Conservation (phyloP, 37 sponge, comb jelly and placozoan species). For the Spongilla lacustris region DNA sequence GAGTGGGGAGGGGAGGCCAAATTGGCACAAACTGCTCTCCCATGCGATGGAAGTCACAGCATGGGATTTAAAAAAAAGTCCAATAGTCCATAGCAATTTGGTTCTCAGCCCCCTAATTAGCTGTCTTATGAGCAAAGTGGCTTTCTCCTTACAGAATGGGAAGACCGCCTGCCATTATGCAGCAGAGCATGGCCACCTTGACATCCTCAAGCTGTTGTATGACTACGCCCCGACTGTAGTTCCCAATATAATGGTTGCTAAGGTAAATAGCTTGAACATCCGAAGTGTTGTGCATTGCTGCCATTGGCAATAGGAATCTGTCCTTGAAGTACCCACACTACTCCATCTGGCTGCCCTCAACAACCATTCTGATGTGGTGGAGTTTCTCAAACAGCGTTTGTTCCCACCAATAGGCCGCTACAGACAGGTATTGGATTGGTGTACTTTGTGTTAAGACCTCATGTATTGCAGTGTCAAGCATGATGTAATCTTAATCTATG, state of each 20-base stretch:
- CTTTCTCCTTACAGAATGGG: slow-evolving; percentile 58
- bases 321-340: slow-evolving; percentile 23
- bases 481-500: no score
- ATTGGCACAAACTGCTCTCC: no score
- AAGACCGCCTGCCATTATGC: slow-evolving; percentile 77
- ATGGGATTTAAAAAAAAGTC: no score
- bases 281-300: no score
- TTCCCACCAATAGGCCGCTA: slow-evolving; percentile 55
- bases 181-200: slow-evolving; percentile 67
- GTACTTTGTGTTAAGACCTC: no score
- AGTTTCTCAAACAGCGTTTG: slow-evolving; percentile 37
- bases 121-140: no score
- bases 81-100: no score
- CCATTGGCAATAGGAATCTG: background rate
- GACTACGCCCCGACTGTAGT: slow-evolving; percentile 48
- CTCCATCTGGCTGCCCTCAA: slow-evolving; percentile 68
- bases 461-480: no score
- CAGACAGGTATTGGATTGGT: slow-evolving; percentile 25
- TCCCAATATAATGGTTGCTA: background rate
- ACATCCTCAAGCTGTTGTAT: slow-evolving; percentile 51
- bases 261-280: background rate
- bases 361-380: slow-evolving; percentile 41
- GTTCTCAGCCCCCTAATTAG: no score
- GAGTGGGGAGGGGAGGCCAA: no score
- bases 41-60: no score